Percentiles rank a stretch among this genome's conserved stretches.
Evolutionary conservation across 2,797 vertebrate species (phyloP).

Genomic region (Sebastolobus alascanus): DNA sequence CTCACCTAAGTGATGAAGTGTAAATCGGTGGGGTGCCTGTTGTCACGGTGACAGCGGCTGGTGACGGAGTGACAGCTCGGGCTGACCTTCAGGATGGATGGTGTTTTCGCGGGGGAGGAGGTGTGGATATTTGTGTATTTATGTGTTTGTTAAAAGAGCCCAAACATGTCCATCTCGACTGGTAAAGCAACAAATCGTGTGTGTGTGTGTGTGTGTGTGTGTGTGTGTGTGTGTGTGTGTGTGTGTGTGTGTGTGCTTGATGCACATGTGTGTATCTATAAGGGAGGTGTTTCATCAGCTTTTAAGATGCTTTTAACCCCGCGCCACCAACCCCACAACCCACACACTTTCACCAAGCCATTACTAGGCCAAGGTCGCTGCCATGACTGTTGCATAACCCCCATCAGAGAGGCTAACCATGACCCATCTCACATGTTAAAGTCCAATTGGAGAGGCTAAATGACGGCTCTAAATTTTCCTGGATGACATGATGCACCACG

Average conservation of each 20-base stretch:
- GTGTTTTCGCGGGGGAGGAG: slow-evolving; percentile 13
- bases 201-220: background rate
- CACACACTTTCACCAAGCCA: slow-evolving; percentile 52
- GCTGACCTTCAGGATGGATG: slow-evolving; percentile 75
- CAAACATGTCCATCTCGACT: slow-evolving; percentile 21
- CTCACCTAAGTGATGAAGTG: slow-evolving; percentile 78
- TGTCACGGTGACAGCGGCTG: slow-evolving; percentile 79
- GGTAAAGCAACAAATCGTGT: slow-evolving; percentile 8
- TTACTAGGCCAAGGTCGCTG: slow-evolving; percentile 73
- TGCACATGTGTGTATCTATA: slow-evolving; percentile 24
- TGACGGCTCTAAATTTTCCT: slow-evolving; percentile 70
- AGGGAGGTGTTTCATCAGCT: slow-evolving; percentile 50
- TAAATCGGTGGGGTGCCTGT: slow-evolving; percentile 78
- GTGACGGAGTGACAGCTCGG: slow-evolving; percentile 80
- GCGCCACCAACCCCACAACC: slow-evolving; percentile 25
- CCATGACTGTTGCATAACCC: slow-evolving; percentile 81
- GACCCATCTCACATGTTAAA: slow-evolving; percentile 74
- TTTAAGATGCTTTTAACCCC: slow-evolving; percentile 69
- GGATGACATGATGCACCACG: slow-evolving; percentile 54
- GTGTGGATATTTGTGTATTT: slow-evolving; percentile 26
- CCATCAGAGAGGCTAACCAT: slow-evolving; percentile 69
- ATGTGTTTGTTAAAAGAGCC: slow-evolving; percentile 20
- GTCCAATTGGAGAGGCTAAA: slow-evolving; percentile 69
- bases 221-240: background rate
- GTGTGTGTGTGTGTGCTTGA: slow-evolving; percentile 3